Conservation (phyloP, 2,888 invertebrate species). For the Apotomis capreana region DNA sequence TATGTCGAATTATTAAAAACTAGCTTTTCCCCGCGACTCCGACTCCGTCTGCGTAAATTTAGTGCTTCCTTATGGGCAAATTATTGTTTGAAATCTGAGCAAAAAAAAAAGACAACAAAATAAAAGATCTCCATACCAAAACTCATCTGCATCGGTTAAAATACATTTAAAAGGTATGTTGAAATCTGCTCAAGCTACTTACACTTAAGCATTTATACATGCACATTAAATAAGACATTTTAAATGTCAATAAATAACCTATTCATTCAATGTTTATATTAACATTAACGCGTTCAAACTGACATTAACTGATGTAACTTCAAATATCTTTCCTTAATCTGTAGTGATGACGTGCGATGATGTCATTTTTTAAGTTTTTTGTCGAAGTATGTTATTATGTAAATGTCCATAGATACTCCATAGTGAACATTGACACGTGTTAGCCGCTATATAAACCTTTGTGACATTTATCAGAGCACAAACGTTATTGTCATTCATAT, state of each 20-base stretch:
- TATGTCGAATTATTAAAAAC: no score
- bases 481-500: conserved; percentile 1
- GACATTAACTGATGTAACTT: conserved; percentile 10
- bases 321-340: conserved; percentile 16
- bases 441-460: conserved; percentile 19
- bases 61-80: no score
- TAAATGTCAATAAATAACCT: conserved; percentile 6
- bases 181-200: not conserved
- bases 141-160: not conserved
- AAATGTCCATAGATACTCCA: conserved; percentile 11
- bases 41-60: no score
- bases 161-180: not conserved
- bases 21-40: no score
- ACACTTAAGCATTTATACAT: no score
- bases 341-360: conserved; percentile 16
- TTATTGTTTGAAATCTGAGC: no score
- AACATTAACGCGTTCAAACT: not conserved
- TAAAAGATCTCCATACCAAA: no score
- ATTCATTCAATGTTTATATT: conserved; percentile 8
- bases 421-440: conserved; percentile 3
- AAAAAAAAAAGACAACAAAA: no score
- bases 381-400: conserved; percentile 9
- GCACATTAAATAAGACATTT: not conserved
- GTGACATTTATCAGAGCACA: not conserved
- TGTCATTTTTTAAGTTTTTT: conserved; percentile 26